Percentiles rank a stretch among this genome's conserved stretches.
phyloP scores from a whole-genome alignment of 2,888 invertebrate genomes.

The Himalopsyche kuldschensis region DNA sequence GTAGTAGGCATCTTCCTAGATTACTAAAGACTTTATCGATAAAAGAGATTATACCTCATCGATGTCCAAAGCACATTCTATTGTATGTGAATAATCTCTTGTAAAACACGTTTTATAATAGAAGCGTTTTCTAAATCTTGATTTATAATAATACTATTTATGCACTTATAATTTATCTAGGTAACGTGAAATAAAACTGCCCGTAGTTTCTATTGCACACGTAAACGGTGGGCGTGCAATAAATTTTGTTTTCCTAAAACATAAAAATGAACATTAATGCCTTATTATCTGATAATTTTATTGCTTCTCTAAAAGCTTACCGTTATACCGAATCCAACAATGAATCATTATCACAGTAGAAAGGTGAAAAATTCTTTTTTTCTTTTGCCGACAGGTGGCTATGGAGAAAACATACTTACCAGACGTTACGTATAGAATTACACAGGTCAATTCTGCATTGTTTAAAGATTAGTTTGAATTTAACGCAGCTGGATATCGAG shows the following conservation, averaged over 20 bases:
- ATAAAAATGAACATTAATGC: neutral
- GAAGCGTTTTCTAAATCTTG: neutral
- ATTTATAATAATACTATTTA: neutral
- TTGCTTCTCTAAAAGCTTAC: neutral
- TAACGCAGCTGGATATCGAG: neutral
- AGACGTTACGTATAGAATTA: neutral
- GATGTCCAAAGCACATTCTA: neutral
- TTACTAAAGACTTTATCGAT: neutral
- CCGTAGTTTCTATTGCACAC: neutral
- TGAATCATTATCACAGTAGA: neutral
- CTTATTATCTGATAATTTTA: neutral
- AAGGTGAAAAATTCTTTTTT: neutral
- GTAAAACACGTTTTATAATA: neutral
- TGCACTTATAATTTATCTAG: neutral
- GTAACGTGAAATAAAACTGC: neutral
- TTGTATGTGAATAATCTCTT: neutral
- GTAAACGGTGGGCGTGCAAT: neutral
- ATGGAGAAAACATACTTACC: neutral
- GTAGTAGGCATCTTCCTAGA: neutral
- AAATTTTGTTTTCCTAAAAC: neutral
- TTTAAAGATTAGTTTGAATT: neutral
- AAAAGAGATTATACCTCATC: neutral
- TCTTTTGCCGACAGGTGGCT: neutral
- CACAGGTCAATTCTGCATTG: neutral
- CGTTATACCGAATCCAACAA: neutral